Evolutionary conservation across 2,797 vertebrate genomes (phyloP).

Genomic region (Meriones psammophilus): DNA sequence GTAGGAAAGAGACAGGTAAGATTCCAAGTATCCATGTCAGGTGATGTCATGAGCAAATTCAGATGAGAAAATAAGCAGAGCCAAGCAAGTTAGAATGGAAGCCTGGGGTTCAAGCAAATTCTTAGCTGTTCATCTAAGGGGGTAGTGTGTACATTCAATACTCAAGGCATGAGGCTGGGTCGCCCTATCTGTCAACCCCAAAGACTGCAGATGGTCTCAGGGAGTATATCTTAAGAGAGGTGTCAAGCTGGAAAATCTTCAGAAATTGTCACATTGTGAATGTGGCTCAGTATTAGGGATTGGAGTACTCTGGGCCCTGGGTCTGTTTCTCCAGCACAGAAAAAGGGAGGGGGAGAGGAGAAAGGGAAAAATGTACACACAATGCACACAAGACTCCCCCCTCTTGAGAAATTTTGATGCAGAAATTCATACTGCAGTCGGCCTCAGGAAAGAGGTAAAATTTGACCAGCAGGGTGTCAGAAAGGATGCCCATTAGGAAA

Average conservation of each 20-base stretch:
- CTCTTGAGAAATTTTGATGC: neutral
- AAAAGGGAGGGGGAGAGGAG: neutral
- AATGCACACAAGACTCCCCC: neutral
- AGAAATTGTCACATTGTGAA: neutral
- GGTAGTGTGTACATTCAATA: neutral
- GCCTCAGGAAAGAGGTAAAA: neutral
- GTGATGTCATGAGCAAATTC: constrained; percentile 6
- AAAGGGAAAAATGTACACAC: neutral
- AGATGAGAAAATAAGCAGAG: neutral
- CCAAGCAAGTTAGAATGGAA: neutral
- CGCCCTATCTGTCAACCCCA: neutral
- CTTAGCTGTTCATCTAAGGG: neutral
- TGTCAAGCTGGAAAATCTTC: neutral
- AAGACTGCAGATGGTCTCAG: neutral
- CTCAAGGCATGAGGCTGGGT: neutral
- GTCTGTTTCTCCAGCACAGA: neutral
- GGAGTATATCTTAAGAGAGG: neutral
- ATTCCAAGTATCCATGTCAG: neutral
- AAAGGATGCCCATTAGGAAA: neutral
- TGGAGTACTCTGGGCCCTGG: neutral
- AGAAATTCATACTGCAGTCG: neutral
- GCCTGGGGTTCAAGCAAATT: fast-evolving
- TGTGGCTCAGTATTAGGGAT: neutral
- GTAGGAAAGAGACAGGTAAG: neutral
- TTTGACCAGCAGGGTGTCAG: neutral